A percentile compares a stretch with the other conserved stretches of the same genome.
These are phyloP conservation scores for Ophthalmolycus amberensis DNA, from an alignment of 2,113 vertebrate species.

Conservation along the genomic window DNA sequence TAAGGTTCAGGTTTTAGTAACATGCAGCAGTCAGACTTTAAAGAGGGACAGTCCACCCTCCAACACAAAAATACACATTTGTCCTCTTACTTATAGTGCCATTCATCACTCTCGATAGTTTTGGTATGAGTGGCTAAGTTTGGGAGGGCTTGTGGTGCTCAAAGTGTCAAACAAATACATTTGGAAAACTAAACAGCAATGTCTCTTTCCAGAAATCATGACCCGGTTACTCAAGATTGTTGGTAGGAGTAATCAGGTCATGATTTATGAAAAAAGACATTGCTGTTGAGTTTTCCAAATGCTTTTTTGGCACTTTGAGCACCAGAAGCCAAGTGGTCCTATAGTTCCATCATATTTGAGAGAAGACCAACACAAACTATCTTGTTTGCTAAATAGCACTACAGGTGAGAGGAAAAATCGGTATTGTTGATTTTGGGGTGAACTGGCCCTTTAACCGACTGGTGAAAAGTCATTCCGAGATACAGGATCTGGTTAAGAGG, in stretches of 20 bases:
- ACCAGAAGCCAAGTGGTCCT: no score
- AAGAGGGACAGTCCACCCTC: background rate
- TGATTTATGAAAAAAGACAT: no score
- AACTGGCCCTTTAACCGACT: background rate
- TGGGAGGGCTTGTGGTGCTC: no score
- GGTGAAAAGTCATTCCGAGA: background rate
- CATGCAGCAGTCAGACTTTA: conserved; percentile 39
- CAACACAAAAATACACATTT: background rate
- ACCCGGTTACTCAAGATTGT: no score
- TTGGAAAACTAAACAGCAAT: no score
- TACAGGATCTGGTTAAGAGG: background rate
- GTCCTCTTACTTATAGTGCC: background rate
- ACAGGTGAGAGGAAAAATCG: background rate
- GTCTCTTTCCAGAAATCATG: no score
- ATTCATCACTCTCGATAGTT: background rate
- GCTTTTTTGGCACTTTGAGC: background rate
- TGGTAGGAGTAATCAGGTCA: no score
- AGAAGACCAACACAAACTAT: background rate
- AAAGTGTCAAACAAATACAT: no score
- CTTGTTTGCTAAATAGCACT: background rate
- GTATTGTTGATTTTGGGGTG: background rate
- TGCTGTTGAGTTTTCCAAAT: no score
- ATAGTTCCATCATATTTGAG: background rate
- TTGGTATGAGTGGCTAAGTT: background rate
- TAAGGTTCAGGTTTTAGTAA: conserved; percentile 32